Evolutionary conservation across 2,888 invertebrate genomes (phyloP).

Genomic region (Iphiclides podalirius): DNA sequence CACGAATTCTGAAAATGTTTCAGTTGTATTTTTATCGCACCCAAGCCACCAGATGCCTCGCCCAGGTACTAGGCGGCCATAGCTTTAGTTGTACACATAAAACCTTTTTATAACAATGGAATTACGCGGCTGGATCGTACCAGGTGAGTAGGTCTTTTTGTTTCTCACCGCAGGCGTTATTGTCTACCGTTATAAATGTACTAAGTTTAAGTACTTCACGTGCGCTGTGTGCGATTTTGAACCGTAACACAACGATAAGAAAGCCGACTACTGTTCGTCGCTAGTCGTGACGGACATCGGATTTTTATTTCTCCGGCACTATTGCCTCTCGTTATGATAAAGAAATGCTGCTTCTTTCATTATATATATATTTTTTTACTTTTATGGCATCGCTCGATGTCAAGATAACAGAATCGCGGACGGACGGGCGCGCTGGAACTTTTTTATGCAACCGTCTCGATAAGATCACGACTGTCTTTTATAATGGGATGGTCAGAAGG

Average conservation of each 20-base stretch:
- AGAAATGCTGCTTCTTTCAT: background rate
- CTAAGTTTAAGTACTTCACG: conserved; percentile 5
- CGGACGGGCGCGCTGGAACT: background rate
- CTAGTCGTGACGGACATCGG: background rate
- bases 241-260: background rate
- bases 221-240: background rate
- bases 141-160: conserved; percentile 18
- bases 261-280: background rate
- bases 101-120: background rate
- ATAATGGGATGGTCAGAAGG: background rate
- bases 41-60: no score
- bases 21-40: no score
- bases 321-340: conserved; percentile 4
- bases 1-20: no score
- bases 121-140: conserved; percentile 3
- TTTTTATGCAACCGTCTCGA: background rate
- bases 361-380: background rate
- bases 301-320: conserved; percentile 6
- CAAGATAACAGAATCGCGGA: conserved; percentile 1
- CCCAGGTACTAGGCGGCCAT: background rate
- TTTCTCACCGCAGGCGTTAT: conserved; percentile 16
- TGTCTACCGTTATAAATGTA: conserved; percentile 18
- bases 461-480: background rate
- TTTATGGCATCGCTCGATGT: conserved; percentile 1
- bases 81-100: background rate